Conservation (phyloP, 2,888 invertebrate genomes). For the Papilio demoleus region DNA sequence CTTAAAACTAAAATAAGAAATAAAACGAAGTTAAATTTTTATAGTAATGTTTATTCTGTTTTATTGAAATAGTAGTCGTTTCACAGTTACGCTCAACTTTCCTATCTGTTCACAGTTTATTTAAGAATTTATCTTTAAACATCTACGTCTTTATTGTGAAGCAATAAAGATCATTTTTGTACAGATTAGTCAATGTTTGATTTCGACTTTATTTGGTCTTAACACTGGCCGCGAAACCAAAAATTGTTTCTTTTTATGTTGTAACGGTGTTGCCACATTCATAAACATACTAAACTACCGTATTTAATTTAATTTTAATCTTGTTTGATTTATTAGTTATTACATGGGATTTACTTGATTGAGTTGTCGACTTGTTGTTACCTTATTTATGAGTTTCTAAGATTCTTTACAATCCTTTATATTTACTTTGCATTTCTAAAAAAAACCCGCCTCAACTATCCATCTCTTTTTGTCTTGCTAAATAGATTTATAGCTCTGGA, state of each 20-base stretch:
- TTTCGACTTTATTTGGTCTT: conserved; percentile 36
- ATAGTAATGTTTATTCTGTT: conserved; percentile 13
- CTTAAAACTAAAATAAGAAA: conserved; percentile 18
- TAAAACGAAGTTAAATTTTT: conserved; percentile 10
- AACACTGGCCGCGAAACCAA: conserved; percentile 44
- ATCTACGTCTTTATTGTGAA: conserved; percentile 18
- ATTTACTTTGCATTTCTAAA: too few relatives aligned
- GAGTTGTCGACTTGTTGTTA: background rate
- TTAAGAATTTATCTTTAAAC: conserved; percentile 16
- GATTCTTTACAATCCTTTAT: too few relatives aligned
- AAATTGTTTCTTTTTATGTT: conserved; percentile 45
- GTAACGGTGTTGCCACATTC: conserved; percentile 20
- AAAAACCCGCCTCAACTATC: too few relatives aligned
- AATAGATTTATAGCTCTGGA: too few relatives aligned
- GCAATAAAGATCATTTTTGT: conserved; percentile 28
- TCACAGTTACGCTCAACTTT: conserved; percentile 40
- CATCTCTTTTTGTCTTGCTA: too few relatives aligned
- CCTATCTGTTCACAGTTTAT: conserved; percentile 41
- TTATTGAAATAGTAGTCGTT: conserved; percentile 35
- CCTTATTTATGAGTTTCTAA: too few relatives aligned
- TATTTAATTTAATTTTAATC: conserved; percentile 3
- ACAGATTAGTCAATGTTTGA: conserved; percentile 33
- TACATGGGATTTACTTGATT: background rate
- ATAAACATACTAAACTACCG: conserved; percentile 6
- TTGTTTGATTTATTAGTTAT: conserved; percentile 14